These are phyloP conservation scores for Lethrus apterus DNA, from an alignment of 1,140 invertebrate species.

Conservation along the genomic window DNA sequence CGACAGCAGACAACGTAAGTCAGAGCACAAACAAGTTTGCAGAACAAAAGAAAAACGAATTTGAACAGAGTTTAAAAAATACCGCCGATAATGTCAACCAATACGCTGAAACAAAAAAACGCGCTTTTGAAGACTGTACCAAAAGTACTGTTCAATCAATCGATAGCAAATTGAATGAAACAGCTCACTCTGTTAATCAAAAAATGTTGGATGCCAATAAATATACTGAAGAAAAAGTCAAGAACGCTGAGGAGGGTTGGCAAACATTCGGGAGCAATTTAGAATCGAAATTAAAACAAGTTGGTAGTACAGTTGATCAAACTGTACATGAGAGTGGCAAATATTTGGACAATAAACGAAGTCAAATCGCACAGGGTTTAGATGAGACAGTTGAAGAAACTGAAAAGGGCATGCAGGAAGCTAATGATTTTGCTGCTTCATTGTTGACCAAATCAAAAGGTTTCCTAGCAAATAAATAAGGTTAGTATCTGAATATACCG, in stretches of 20 bases:
- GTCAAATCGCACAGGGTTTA: slow-evolving; percentile 15
- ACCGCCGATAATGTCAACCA: slow-evolving; percentile 8
- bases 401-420: slow-evolving; percentile 26
- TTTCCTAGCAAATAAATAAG: slow-evolving; percentile 13
- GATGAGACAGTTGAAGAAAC: slow-evolving; percentile 27
- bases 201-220: background rate
- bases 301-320: slow-evolving; percentile 15
- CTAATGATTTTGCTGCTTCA: slow-evolving; percentile 18
- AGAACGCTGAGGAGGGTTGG: slow-evolving; percentile 21
- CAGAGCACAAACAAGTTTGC: slow-evolving; percentile 4
- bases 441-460: slow-evolving; percentile 27
- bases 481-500: too few species aligned
- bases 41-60: slow-evolving; percentile 16
- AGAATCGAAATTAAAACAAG: background rate
- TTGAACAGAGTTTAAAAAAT: slow-evolving; percentile 3
- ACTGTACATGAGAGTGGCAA: slow-evolving; percentile 19
- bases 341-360: slow-evolving; percentile 20
- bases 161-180: slow-evolving; percentile 25
- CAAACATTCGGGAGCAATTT: slow-evolving; percentile 13
- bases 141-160: slow-evolving; percentile 14
- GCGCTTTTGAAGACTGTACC: background rate
- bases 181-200: slow-evolving; percentile 1
- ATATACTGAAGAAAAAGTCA: background rate
- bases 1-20: background rate
- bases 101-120: slow-evolving; percentile 8